Base-by-base conservation (phyloP, 2,888 invertebrate species). In the Orthonychiurus folsomi region DNA sequence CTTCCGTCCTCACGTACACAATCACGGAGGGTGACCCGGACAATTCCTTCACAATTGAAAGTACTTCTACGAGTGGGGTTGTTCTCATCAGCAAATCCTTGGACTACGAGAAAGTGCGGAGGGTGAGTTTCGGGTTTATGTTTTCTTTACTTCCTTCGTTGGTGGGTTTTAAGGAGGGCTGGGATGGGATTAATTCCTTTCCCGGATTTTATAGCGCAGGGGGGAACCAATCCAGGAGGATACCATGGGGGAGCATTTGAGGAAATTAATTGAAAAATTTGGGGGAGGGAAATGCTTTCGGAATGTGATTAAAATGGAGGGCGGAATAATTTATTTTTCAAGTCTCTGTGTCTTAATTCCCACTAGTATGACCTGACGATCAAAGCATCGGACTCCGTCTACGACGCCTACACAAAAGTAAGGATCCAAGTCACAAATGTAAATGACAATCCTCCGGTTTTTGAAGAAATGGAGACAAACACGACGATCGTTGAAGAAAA, bases 381-480 rank as follows among this genome's bases (percentile, higher is more conserved):
- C 1, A 82, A 86, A 66, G 92, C 91, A 0, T 87, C 86, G 67
- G 92, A 93, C 76, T 93, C 93, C 1, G 81, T 86, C 58, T 89
- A 84, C 76, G 86, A 89, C 69, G 92, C 91, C 74, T 85, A 85
- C 62, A 87, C 93, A 0, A 85, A 83, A 71, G 93, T 95, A 0
- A 83, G 85, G 58, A 91, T 95, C 57, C 85, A 86, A 71, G 87
- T 94, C 60, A 86, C 85, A 71, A 89, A 96, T 76, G 86, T 93
- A 55, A 96, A 96, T 75, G 96, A 96, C 76, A 93, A 94, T 77
- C 86, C 87, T 0, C 96, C 96, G 0, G 83, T 86, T 1, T 95
- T 96, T 75, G 77, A 80, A 26, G 77, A 83, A 56, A 85, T 85
- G 59, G 81, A 85, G 58, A 86, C 86, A 73, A 85, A 85, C 60